Percentiles rank a stretch among this genome's conserved stretches.
Conservation (phyloP, 2,797 vertebrate genomes). For the Coregonus sp. region DNA sequence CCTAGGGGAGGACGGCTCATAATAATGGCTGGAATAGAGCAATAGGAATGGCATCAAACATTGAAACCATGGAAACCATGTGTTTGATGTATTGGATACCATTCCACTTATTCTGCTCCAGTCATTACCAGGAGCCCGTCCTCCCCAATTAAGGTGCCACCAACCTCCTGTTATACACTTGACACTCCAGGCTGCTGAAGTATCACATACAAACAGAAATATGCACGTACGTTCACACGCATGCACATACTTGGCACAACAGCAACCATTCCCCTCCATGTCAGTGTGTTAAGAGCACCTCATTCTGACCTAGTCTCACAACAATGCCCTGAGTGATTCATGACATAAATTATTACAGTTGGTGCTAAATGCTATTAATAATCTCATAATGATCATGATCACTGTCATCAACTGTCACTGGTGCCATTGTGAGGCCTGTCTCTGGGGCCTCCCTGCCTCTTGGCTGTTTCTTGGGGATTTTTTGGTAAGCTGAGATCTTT, state of each 20-base stretch:
- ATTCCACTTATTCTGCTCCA: too few species aligned
- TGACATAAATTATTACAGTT: conserved; percentile 38
- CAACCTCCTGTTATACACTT: too few species aligned
- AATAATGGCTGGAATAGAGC: too few species aligned
- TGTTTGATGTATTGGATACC: too few species aligned
- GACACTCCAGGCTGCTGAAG: not conserved
- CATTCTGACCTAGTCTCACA: conserved; percentile 14
- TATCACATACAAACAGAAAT: conserved; percentile 5
- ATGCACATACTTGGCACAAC: conserved; percentile 8
- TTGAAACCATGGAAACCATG: too few species aligned
- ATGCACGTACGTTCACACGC: not conserved
- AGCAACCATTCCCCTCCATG: not conserved
- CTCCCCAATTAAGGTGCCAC: too few species aligned
- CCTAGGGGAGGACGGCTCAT: too few species aligned
- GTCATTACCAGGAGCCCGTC: too few species aligned
- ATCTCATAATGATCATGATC: conserved; percentile 37
- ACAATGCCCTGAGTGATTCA: conserved; percentile 42
- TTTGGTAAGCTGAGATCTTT: conserved; percentile 67
- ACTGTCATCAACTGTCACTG: conserved; percentile 15
- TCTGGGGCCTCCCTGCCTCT: conserved; percentile 45
- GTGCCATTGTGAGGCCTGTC: conserved; percentile 12
- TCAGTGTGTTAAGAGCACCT: not conserved
- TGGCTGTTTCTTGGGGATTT: conserved; percentile 66
- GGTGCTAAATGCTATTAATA: conserved; percentile 31
- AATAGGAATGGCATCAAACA: too few species aligned